These are phyloP conservation scores for Tenodera sinensis DNA, from an alignment of 2,888 invertebrate species.

Conservation along the genomic window DNA sequence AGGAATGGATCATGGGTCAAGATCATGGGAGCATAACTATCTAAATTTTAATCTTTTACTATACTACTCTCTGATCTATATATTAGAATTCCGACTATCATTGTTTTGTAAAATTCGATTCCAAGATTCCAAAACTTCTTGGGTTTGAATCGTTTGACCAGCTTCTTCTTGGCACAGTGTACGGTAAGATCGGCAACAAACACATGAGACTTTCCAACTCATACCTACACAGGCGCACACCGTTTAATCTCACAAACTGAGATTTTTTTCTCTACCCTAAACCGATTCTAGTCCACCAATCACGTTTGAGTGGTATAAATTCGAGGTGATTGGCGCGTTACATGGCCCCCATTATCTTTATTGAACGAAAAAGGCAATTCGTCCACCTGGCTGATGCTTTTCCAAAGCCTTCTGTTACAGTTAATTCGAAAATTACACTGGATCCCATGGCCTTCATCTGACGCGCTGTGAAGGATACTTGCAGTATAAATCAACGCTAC, in stretches of 20 bases:
- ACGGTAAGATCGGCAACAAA: too few relatives aligned
- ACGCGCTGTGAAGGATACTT: neutral
- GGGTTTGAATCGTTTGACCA: too few relatives aligned
- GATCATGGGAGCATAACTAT: too few relatives aligned
- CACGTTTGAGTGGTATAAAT: neutral
- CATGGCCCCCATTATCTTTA: neutral
- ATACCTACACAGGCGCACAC: neutral
- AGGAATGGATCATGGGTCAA: too few relatives aligned
- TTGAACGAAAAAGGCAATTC: neutral
- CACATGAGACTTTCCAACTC: neutral
- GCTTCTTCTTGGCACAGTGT: too few relatives aligned
- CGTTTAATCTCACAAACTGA: neutral
- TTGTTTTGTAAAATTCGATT: too few relatives aligned
- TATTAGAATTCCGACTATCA: too few relatives aligned
- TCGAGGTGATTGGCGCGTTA: neutral
- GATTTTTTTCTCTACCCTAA: neutral
- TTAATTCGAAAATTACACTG: neutral
- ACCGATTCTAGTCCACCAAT: neutral
- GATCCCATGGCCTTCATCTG: neutral
- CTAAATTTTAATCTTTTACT: too few relatives aligned
- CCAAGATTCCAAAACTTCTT: too few relatives aligned
- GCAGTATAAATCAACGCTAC: neutral
- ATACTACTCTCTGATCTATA: too few relatives aligned
- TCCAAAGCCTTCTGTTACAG: neutral
- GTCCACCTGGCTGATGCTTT: neutral